Base-by-base conservation (phyloP, 2,888 invertebrate species). In the Hipparchia sbordonii region DNA sequence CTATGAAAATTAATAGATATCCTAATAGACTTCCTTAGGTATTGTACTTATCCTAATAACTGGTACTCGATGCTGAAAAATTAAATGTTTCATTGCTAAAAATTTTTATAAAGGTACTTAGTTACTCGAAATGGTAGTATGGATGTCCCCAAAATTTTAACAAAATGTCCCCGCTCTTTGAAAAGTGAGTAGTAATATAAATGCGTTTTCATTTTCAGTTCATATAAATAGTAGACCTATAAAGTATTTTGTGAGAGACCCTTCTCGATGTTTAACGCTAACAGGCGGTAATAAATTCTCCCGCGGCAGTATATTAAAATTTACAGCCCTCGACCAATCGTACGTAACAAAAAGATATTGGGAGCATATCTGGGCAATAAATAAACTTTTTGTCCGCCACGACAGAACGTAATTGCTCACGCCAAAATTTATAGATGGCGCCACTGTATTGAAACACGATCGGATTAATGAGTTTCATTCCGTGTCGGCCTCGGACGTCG, bases 401-500 rank as follows among this genome's bases (percentile, higher is more conserved):
- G 82, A 80, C 81, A 79, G 72, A 76, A 66, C 77, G 84, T 85
- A 85, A 87, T 86, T 84, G 84, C 77, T 82, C 79, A 80, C 81
- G 79, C 77, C 75, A 78, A 80, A 86, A 86, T 87, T 85, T 87
- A 87, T 86, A 80, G 86, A 80, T 80, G 81, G 75, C 76, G 77
- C 71, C 82, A 80, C 75, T 77, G 84, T 85, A 86, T 87, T 85
- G 85, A 83, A 84, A 82, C 84, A 82, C 82, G 81, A 79, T 80
- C 77, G 79, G 84, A 87, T 86, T 86, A 87, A 87, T 87, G 87
- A 84, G 82, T 86, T 87, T 84, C 74, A 75, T 74, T 77, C 74
- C 72, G 71, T 70, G 63, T 67, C 73, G 75, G 70, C 66, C 70
- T 69, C 66, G 67, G 73, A 70, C 75, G 63, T 72, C 65, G 67